Evolutionary conservation across 2,797 vertebrate species (phyloP).

Genomic region (Enteromius argenteus): DNA sequence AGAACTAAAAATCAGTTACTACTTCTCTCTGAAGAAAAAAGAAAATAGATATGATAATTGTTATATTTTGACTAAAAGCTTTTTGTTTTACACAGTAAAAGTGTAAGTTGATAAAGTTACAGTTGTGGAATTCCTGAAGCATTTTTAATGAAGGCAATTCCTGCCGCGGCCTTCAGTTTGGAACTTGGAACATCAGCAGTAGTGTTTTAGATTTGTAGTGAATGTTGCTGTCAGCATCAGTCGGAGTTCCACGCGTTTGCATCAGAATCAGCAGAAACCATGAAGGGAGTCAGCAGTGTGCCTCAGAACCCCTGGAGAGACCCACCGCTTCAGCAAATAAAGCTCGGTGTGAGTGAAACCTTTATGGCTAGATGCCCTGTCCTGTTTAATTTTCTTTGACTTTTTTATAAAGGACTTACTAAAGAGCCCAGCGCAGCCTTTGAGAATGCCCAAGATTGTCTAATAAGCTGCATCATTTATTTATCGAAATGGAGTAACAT

Average conservation of each 20-base stretch:
- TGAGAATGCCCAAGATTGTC: neutral
- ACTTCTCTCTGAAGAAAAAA: neutral
- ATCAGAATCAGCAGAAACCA: constrained; percentile 56
- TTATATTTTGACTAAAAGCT: neutral
- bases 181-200: constrained; percentile 46
- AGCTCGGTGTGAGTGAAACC: constrained; percentile 25
- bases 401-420: constrained; percentile 1
- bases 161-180: constrained; percentile 16
- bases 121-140: neutral
- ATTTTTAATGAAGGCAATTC: constrained; percentile 47
- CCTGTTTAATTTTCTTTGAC: constrained; percentile 10
- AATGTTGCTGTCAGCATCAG: constrained; percentile 50
- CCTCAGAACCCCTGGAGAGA: constrained; percentile 47
- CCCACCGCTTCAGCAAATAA: constrained; percentile 43
- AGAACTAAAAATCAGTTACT: neutral
- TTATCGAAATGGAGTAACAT: too few relatives aligned
- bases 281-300: constrained; percentile 56
- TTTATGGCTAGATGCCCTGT: constrained; percentile 28
- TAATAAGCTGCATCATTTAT: neutral
- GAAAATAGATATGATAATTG: neutral
- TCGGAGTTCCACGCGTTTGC: constrained; percentile 34
- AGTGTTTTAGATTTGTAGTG: constrained; percentile 53
- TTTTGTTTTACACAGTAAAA: neutral
- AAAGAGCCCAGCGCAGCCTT: neutral
- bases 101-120: neutral